These are phyloP conservation scores for Carlito syrichta DNA, from an alignment of 2,113 vertebrate genomes.

Conservation along the genomic window DNA sequence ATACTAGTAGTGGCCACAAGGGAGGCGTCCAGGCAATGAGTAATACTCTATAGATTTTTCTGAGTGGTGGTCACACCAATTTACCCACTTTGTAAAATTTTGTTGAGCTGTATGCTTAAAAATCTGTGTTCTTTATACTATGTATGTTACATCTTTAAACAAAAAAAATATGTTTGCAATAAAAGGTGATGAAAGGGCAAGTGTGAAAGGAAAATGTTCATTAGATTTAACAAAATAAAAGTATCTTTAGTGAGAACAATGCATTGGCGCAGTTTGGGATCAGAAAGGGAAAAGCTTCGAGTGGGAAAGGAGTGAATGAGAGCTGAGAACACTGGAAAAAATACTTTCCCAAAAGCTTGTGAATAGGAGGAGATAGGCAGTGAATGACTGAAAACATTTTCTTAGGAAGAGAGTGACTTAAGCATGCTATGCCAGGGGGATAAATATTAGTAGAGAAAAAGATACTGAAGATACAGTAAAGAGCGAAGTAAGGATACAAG, in stretches of 20 bases:
- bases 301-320: neutral
- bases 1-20: neutral
- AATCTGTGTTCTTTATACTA: neutral
- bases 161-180: neutral
- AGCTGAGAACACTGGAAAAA: neutral
- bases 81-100: neutral
- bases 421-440: neutral
- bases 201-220: neutral
- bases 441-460: neutral
- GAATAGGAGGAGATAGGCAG: neutral
- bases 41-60: neutral
- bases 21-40: neutral
- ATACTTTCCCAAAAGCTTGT: neutral
- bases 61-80: neutral
- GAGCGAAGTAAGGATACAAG: neutral
- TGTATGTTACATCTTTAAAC: neutral
- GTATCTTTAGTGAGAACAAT: neutral
- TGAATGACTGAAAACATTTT: neutral
- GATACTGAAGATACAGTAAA: neutral
- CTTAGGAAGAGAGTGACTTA: neutral
- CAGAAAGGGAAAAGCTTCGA: neutral
- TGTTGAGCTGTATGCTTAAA: neutral
- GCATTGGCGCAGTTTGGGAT: neutral
- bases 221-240: neutral
- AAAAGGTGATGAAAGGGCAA: neutral